phyloP scores from a whole-genome alignment of 23 tunicate genomes.

The Halocynthia roretzi region DNA sequence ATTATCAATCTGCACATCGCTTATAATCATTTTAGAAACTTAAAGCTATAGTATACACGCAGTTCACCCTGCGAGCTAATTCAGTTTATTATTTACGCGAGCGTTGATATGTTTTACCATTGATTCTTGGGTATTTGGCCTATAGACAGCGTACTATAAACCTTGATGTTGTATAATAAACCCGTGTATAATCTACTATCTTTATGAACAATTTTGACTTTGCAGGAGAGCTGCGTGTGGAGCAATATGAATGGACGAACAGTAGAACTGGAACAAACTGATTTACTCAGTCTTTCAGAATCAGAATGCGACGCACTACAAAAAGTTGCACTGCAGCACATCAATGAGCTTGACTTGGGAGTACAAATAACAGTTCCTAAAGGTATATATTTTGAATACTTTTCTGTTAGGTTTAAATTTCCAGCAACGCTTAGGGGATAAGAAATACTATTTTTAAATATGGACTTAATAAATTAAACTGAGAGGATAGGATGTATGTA shows the following conservation, averaged over 20 bases:
- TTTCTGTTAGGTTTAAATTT: too few species aligned
- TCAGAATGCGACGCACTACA: slow-evolving; percentile 70
- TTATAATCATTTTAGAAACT: too few species aligned
- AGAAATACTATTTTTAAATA: not conserved
- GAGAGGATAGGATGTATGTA: not conserved
- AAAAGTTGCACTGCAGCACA: slow-evolving; percentile 48
- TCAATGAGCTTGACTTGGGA: slow-evolving; percentile 51
- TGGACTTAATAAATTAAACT: not conserved
- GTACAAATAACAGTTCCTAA: slow-evolving; percentile 56
- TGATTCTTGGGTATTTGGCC: too few species aligned
- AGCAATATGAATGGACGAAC: slow-evolving; percentile 55
- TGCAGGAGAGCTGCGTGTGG: slow-evolving; percentile 65
- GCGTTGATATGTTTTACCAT: too few species aligned
- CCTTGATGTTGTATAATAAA: too few species aligned
- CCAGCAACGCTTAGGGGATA: not conserved
- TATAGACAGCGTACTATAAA: too few species aligned
- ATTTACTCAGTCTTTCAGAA: slow-evolving; percentile 75
- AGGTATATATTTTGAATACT: slow-evolving; percentile 24
- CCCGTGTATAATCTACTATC: too few species aligned
- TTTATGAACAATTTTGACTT: not conserved
- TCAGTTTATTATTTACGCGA: too few species aligned
- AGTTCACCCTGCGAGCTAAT: too few species aligned
- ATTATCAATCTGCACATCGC: too few species aligned
- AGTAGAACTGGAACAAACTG: slow-evolving; percentile 41
- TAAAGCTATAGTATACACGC: too few species aligned